These are phyloP conservation scores for Battus philenor DNA, from an alignment of 1,140 invertebrate genomes.

Conservation along the genomic window DNA sequence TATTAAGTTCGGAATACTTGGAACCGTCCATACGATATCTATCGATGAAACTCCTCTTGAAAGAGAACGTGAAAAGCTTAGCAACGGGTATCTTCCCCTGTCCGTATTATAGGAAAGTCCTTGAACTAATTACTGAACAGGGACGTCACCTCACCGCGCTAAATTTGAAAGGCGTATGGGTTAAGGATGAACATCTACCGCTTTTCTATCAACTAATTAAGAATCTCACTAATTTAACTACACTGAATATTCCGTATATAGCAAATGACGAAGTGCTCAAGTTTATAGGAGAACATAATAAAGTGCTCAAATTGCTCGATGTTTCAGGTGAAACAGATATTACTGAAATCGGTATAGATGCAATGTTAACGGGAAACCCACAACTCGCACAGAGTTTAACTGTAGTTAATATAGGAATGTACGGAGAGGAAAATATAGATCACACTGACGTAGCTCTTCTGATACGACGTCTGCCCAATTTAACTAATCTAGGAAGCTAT, in stretches of 20 bases:
- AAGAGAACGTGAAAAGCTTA: slow-evolving; percentile 78
- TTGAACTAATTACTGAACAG: slow-evolving; percentile 78
- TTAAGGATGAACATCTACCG: slow-evolving; percentile 79
- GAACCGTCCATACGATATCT: slow-evolving; percentile 80
- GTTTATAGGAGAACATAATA: slow-evolving; percentile 75
- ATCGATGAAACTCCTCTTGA: slow-evolving; percentile 78
- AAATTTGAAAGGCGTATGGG: slow-evolving; percentile 83
- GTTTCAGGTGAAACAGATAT: slow-evolving; percentile 81
- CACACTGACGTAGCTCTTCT: slow-evolving; percentile 78
- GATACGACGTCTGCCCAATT: slow-evolving; percentile 77
- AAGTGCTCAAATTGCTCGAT: slow-evolving; percentile 77
- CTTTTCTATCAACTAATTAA: slow-evolving; percentile 78
- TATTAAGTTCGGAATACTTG: slow-evolving; percentile 78
- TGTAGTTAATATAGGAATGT: slow-evolving; percentile 80
- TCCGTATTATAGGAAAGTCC: slow-evolving; percentile 80
- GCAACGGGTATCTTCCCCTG: slow-evolving; percentile 81
- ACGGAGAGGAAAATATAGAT: slow-evolving; percentile 80
- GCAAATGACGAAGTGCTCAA: slow-evolving; percentile 81
- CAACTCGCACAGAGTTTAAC: slow-evolving; percentile 74
- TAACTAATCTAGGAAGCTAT: slow-evolving; percentile 79
- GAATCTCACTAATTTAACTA: slow-evolving; percentile 75
- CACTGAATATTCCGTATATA: slow-evolving; percentile 80
- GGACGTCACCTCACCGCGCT: slow-evolving; percentile 78
- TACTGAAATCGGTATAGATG: slow-evolving; percentile 78
- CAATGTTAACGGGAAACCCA: slow-evolving; percentile 68